A percentile compares a stretch with the other conserved stretches of the same genome.
Conservation (phyloP, 2,888 invertebrate genomes). For the Noctua comes region DNA sequence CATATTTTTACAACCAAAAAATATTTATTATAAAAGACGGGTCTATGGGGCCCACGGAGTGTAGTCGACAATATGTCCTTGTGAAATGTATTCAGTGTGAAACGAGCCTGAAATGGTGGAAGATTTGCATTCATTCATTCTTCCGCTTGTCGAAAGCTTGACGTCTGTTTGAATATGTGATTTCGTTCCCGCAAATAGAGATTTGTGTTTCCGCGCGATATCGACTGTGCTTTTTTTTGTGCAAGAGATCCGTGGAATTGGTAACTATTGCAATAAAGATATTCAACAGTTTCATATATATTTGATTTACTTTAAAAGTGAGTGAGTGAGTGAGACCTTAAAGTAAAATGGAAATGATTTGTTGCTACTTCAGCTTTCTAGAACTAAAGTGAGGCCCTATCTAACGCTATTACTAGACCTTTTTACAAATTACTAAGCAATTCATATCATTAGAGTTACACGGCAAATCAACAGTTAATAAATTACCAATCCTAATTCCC, state of each 20-base stretch:
- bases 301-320: background rate
- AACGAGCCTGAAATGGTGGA: slow-evolving; percentile 70
- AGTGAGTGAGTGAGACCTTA: background rate
- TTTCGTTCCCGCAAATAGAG: slow-evolving; percentile 74
- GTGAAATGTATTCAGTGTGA: slow-evolving; percentile 68
- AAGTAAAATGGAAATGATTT: background rate
- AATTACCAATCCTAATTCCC: slow-evolving; percentile 24
- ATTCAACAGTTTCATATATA: background rate
- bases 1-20: slow-evolving; percentile 55
- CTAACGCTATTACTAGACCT: background rate
- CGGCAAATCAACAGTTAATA: slow-evolving; percentile 25
- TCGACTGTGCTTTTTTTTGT: slow-evolving; percentile 66
- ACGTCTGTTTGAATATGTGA: slow-evolving; percentile 85
- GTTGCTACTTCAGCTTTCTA: background rate
- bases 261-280: slow-evolving; percentile 2
- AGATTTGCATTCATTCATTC: slow-evolving; percentile 80
- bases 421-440: background rate
- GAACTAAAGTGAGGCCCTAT: background rate
- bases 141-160: slow-evolving; percentile 76
- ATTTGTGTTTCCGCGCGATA: slow-evolving; percentile 73
- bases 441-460: background rate
- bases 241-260: slow-evolving; percentile 41
- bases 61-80: slow-evolving; percentile 62
- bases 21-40: slow-evolving; percentile 52
- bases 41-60: slow-evolving; percentile 44